Base-by-base conservation (phyloP, 2,888 invertebrate species). In the Athalia circularis region DNA sequence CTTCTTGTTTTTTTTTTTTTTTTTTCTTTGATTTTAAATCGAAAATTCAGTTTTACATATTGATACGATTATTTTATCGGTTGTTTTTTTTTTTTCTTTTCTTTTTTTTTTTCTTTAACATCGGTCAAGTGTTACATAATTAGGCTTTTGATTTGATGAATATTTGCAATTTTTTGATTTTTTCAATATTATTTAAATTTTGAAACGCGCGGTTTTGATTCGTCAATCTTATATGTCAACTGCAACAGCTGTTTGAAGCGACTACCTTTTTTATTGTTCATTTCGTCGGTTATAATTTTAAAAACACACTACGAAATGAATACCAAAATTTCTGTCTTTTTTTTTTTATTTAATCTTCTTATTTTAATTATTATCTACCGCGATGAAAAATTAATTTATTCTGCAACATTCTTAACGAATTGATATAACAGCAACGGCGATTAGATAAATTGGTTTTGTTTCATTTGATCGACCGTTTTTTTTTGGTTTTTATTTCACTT, bases 261-360 rank as follows among this genome's bases (percentile, higher is more conserved):
- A 29, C 29, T 29, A 52, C 68, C 68, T 68, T 68, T 68, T n/a
- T 54, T 68, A 68, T 68, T 68, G 68, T 68, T 68, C 68, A 68
- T 68, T 68, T 68, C 68, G 68, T 29, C 29, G 29, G 29, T 29
- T 29, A 29, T 29, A 29, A 29, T 29, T 29, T 29, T 29, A 29
- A 29, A 29, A 29, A 29, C 29, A 29, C 29, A 29, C 29, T 29
- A 45, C 54, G 43, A 68, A 68, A 68, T 68, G 52, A 52, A 68
- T 54, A 0, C 29, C 52, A 29, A 29, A 68, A 29, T 29, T 29
- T 29, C 29, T 29, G 29, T 29, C 29, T 29, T 29, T 29, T 29
- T 29, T 29, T 29, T 29, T 29, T 29, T 29, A 0, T 29, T 29
- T 2, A 2, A 29, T 29, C 29, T 29, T 29, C 29, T 29, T 29